These are phyloP conservation scores for Telmatochromis sp. DNA, from an alignment of 2,113 vertebrate genomes.

Conservation along the genomic window DNA sequence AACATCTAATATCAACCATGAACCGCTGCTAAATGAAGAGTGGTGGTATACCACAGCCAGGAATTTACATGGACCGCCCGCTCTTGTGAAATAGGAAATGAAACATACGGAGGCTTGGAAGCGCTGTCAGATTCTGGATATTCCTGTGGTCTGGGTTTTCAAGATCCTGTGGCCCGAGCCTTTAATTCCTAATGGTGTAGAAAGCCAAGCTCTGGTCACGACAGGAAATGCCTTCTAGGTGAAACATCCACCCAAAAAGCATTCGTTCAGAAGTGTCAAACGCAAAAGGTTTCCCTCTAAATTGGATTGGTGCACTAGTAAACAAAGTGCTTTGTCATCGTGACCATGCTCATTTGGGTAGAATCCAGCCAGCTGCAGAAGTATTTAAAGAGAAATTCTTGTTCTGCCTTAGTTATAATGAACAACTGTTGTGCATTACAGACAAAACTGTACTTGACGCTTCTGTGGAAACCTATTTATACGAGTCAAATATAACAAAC, in stretches of 20 bases:
- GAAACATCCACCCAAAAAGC: slow-evolving; percentile 45
- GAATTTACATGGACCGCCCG: slow-evolving; percentile 46
- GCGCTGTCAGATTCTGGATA: slow-evolving; percentile 41
- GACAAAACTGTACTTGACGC: neutral
- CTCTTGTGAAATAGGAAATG: slow-evolving; percentile 66
- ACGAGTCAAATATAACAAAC: neutral
- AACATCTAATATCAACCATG: slow-evolving; percentile 45
- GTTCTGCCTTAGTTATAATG: neutral
- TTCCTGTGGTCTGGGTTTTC: slow-evolving; percentile 62
- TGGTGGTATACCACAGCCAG: slow-evolving; percentile 35
- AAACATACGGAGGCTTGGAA: slow-evolving; percentile 40
- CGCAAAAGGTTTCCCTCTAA: neutral
- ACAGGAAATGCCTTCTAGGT: slow-evolving; percentile 64
- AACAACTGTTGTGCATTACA: neutral
- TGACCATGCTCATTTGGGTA: neutral
- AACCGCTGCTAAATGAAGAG: slow-evolving; percentile 30
- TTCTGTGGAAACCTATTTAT: neutral
- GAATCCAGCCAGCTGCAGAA: neutral
- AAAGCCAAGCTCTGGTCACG: slow-evolving; percentile 52
- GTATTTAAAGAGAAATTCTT: neutral
- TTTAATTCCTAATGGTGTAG: slow-evolving; percentile 50
- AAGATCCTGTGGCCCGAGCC: slow-evolving; percentile 32
- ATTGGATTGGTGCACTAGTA: neutral
- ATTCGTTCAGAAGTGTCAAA: slow-evolving; percentile 30
- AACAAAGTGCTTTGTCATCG: neutral